These are phyloP conservation scores for Enteromius mattozi DNA, from an alignment of 2,797 vertebrate species.

Conservation along the genomic window DNA sequence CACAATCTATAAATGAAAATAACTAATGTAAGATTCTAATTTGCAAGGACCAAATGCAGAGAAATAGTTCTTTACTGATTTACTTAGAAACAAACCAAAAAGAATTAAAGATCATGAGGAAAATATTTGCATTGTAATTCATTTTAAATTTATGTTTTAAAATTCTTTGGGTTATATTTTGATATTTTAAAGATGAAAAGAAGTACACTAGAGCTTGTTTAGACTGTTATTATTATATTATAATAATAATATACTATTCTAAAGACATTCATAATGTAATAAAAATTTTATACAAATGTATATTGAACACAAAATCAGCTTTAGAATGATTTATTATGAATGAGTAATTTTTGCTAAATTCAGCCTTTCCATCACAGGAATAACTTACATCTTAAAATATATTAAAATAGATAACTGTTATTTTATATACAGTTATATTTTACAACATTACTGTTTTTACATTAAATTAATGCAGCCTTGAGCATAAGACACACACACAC, in stretches of 20 bases:
- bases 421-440: too few species aligned
- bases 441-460: too few species aligned
- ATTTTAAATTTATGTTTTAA: background rate
- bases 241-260: background rate
- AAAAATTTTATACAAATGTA: background rate
- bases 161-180: background rate
- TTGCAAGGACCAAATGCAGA: background rate
- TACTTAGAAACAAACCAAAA: too few species aligned
- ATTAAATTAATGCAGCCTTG: background rate
- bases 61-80: background rate
- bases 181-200: background rate
- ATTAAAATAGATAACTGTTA: too few species aligned
- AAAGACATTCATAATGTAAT: background rate
- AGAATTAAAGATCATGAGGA: background rate
- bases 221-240: background rate
- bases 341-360: too few species aligned
- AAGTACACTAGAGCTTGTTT: background rate
- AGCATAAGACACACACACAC: too few species aligned
- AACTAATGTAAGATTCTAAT: background rate
- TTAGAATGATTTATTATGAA: background rate
- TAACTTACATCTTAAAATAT: too few species aligned
- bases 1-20: background rate
- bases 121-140: background rate
- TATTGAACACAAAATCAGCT: background rate
- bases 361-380: too few species aligned